Conservation (phyloP, 2,888 invertebrate species). For the Dione juno region DNA sequence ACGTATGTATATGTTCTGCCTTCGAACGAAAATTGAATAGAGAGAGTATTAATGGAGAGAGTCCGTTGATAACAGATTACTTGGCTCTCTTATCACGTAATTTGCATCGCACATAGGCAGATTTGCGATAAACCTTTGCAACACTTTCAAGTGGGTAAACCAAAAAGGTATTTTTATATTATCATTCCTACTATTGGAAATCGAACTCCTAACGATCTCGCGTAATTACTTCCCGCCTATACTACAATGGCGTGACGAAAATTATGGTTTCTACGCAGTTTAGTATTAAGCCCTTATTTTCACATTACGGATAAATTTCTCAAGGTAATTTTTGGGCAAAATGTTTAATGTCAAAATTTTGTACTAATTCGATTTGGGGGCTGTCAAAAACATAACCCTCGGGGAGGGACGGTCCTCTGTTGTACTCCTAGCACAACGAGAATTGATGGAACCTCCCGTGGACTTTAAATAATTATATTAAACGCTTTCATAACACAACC, state of each 20-base stretch:
- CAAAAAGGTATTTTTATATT: too few species aligned
- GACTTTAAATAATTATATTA: conserved; percentile 33
- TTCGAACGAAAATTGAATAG: too few species aligned
- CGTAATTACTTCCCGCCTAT: neutral
- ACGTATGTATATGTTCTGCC: too few species aligned
- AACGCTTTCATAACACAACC: conserved; percentile 9
- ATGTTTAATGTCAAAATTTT: conserved; percentile 35
- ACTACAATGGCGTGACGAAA: neutral
- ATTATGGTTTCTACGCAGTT: neutral
- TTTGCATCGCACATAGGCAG: too few species aligned
- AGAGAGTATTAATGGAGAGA: too few species aligned
- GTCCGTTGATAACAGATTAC: too few species aligned
- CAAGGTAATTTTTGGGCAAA: conserved; percentile 13
- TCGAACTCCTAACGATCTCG: neutral
- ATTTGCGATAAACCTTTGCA: too few species aligned
- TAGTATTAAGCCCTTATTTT: neutral
- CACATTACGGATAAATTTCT: neutral
- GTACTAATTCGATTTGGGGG: conserved; percentile 43
- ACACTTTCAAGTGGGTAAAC: too few species aligned
- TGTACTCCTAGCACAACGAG: conserved; percentile 39
- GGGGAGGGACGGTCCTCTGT: conserved; percentile 26
- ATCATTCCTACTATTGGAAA: neutral
- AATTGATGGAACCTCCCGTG: conserved; percentile 41
- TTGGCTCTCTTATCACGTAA: too few species aligned
- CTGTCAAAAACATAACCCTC: conserved; percentile 45